phyloP scores from a whole-genome alignment of 2,113 vertebrate genomes.

The Serinus canaria region DNA sequence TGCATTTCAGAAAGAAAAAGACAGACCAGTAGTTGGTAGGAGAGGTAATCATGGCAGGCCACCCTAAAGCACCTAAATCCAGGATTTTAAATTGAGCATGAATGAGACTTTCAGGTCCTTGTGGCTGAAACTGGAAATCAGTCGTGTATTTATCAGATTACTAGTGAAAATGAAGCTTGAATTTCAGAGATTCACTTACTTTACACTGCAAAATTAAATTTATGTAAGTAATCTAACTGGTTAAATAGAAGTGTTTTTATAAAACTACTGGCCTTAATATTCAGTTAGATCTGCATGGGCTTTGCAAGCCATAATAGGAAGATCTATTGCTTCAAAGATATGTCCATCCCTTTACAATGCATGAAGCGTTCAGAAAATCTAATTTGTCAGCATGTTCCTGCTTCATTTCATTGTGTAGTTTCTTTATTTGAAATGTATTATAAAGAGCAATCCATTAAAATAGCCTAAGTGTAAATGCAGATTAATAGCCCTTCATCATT shows the following conservation, averaged over 20 bases:
- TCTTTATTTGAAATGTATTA: background rate
- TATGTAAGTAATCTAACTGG: background rate
- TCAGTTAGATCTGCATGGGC: background rate
- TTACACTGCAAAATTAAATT: background rate
- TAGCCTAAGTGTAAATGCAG: background rate
- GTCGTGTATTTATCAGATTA: background rate
- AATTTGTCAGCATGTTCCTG: background rate
- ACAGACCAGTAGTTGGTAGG: background rate
- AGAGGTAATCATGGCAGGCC: slow-evolving; percentile 49
- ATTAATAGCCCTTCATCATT: background rate
- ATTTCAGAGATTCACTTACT: background rate
- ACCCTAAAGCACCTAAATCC: slow-evolving; percentile 27
- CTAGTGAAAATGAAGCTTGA: background rate
- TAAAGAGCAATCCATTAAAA: background rate
- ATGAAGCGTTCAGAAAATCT: background rate
- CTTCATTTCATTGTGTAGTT: background rate
- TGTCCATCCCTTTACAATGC: background rate
- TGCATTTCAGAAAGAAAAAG: slow-evolving; percentile 63
- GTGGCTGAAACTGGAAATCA: background rate
- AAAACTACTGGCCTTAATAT: background rate
- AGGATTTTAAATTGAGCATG: slow-evolving; percentile 22
- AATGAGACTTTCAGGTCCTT: background rate
- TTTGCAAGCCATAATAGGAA: background rate
- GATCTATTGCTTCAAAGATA: background rate
- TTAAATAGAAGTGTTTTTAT: background rate